Percentiles rank a stretch among this genome's conserved stretches.
These are phyloP conservation scores for Eucera pruinosa DNA, from an alignment of 2,888 invertebrate species.

Conservation along the genomic window DNA sequence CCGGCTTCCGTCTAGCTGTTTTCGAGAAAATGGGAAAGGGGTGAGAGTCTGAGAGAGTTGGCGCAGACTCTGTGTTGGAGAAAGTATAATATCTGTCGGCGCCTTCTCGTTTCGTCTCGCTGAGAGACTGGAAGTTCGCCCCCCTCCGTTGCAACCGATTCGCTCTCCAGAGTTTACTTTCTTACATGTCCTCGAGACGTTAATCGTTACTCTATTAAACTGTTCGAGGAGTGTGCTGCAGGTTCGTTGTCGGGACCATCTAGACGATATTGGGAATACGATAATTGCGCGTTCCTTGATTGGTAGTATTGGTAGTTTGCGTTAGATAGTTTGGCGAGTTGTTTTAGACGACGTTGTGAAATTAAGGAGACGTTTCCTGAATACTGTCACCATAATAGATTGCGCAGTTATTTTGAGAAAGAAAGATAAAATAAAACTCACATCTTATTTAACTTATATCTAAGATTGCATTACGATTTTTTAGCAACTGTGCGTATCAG, in stretches of 20 bases:
- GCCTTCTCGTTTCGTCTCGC: slow-evolving; percentile 32
- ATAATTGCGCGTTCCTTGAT: slow-evolving; percentile 41
- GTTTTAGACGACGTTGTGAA: slow-evolving; percentile 1
- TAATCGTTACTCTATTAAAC: slow-evolving; percentile 52
- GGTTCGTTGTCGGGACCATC: not conserved
- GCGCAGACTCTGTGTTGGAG: slow-evolving; percentile 9
- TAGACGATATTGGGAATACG: slow-evolving; percentile 27
- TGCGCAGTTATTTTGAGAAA: too few relatives aligned
- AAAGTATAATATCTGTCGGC: slow-evolving; percentile 47
- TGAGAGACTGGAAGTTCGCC: slow-evolving; percentile 12
- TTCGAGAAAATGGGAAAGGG: slow-evolving; percentile 39
- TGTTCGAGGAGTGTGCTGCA: slow-evolving; percentile 17
- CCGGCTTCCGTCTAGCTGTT: slow-evolving; percentile 26
- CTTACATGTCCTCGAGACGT: slow-evolving; percentile 48
- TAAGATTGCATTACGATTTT: too few relatives aligned
- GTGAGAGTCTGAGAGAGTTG: not conserved
- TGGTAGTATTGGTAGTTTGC: slow-evolving; percentile 16
- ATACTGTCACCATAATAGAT: too few relatives aligned
- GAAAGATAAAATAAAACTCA: too few relatives aligned
- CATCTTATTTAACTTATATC: too few relatives aligned
- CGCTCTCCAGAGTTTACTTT: slow-evolving; percentile 41
- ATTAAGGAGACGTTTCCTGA: too few relatives aligned
- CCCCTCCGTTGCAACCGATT: slow-evolving; percentile 17
- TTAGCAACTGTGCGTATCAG: too few relatives aligned
- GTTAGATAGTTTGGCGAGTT: slow-evolving; percentile 11